Evolutionary conservation across 2,113 vertebrate species (phyloP).

Genomic region (Saccopteryx leptura): DNA sequence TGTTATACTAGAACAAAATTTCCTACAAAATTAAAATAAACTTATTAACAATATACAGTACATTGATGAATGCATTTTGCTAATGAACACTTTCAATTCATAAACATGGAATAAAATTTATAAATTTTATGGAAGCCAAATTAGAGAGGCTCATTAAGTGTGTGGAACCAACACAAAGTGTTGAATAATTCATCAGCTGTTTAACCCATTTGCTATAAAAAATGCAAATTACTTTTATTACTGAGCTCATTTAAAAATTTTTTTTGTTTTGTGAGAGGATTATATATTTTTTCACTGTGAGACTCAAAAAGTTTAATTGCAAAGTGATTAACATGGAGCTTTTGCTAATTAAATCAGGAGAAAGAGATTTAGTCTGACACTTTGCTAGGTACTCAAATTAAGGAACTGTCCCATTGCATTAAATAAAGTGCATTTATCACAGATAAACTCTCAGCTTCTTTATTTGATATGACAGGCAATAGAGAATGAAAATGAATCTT

Average conservation of each 20-base stretch:
- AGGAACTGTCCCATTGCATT: slow-evolving; percentile 84
- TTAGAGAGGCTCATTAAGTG: slow-evolving; percentile 86
- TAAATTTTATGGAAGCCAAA: slow-evolving; percentile 84
- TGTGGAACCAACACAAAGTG: slow-evolving; percentile 80
- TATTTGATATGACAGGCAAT: slow-evolving; percentile 80
- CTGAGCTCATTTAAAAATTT: slow-evolving; percentile 74
- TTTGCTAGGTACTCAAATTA: slow-evolving; percentile 85
- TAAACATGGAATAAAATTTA: slow-evolving; percentile 82
- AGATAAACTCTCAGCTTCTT: slow-evolving; percentile 82
- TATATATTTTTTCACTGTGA: slow-evolving; percentile 73
- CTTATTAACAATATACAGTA: slow-evolving; percentile 56
- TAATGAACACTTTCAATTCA: slow-evolving; percentile 82
- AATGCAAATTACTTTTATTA: slow-evolving; percentile 86
- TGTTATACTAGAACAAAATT: slow-evolving; percentile 50
- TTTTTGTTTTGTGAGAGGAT: slow-evolving; percentile 79
- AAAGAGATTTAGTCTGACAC: slow-evolving; percentile 85
- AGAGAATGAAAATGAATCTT: slow-evolving; percentile 77
- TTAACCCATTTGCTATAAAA: slow-evolving; percentile 83
- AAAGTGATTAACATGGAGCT: slow-evolving; percentile 87
- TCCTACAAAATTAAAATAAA: not conserved
- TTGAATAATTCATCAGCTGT: slow-evolving; percentile 88
- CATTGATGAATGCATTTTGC: slow-evolving; percentile 71
- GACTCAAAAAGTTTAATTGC: slow-evolving; percentile 87
- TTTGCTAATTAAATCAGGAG: slow-evolving; percentile 88
- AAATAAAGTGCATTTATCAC: slow-evolving; percentile 83